phyloP scores from a whole-genome alignment of 2,113 vertebrate genomes.

The Oncorhynchus gorbuscha region DNA sequence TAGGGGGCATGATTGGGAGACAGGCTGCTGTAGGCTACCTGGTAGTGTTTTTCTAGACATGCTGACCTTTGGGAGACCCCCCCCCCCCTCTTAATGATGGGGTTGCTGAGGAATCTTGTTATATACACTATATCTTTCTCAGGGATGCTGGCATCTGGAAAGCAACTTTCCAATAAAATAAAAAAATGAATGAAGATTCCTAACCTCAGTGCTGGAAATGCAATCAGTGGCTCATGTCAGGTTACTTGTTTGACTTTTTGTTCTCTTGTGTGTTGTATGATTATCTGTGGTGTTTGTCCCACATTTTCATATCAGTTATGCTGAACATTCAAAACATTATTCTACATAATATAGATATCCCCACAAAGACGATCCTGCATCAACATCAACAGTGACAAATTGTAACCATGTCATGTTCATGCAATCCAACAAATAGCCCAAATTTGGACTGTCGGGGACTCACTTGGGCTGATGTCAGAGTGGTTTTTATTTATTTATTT shows the following conservation, averaged over 20 bases:
- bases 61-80: constrained; percentile 33
- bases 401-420: too few relatives aligned
- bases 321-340: too few relatives aligned
- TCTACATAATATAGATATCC: too few relatives aligned
- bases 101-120: constrained; percentile 47
- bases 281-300: neutral
- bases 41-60: constrained; percentile 47
- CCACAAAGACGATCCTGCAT: too few relatives aligned
- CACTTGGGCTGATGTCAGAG: too few relatives aligned
- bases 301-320: neutral
- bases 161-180: constrained; percentile 62
- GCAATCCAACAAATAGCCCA: too few relatives aligned
- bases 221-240: constrained; percentile 1
- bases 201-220: constrained; percentile 28
- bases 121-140: constrained; percentile 65
- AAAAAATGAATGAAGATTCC: constrained; percentile 47
- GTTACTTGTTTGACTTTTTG: neutral
- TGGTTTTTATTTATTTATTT: too few relatives aligned
- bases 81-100: constrained; percentile 39
- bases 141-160: constrained; percentile 77
- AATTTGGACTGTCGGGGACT: too few relatives aligned
- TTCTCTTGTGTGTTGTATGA: neutral
- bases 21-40: constrained; percentile 15
- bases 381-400: too few relatives aligned
- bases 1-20: neutral